Base-by-base conservation (phyloP, 2,888 invertebrate genomes). In the Drosophila kuntzei region DNA sequence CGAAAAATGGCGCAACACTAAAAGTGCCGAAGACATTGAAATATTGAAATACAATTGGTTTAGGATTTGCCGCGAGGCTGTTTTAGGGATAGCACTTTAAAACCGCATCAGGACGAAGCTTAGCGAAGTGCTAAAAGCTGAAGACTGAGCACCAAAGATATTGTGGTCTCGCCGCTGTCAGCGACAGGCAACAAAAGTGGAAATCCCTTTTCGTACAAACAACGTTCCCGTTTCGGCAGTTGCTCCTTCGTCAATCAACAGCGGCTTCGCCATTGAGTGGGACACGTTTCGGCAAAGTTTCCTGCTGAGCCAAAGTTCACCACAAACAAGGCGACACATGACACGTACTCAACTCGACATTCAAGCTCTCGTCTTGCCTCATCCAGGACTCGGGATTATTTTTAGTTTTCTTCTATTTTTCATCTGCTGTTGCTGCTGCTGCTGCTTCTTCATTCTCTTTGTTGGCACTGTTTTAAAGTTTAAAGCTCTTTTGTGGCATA, bases 21-120 rank as follows among this genome's bases (percentile, higher is more conserved):
- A 66, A 63, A 62, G 81, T 64, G 68, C 18, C 61, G 47, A 64
- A 76, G 86, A 87, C 89, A 79, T 73, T 89, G 89, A 89, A 89
- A 89, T 89, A 89, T 85, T 86, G 83, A 89, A 89, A 88, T 76
- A 86, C 85, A 85, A 85, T 85, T 79, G 86, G 83, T 77, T 82
- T 79, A 73, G 74, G 54, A 55, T 44, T 47, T 47, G 41, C 39
- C 60, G 41, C 7, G 8, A 39, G 39, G 61, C 50, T 32, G 18
- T 16, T 32, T 37, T 9, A n/a, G 18, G 61, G 29, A 49, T 20
- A 46, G 75, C 60, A 67, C 64, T 67, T 72, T 62, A 67, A 76
- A 47, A 51, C 41, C 53, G 51, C 63, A 22, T 34, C 43, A 63
- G 44, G 25, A 53, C 14, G 27, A 34, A 34, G 41, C 36, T 57